These are phyloP conservation scores for Danio albolineatus DNA, from an alignment of 2,797 vertebrate genomes.

Conservation along the genomic window DNA sequence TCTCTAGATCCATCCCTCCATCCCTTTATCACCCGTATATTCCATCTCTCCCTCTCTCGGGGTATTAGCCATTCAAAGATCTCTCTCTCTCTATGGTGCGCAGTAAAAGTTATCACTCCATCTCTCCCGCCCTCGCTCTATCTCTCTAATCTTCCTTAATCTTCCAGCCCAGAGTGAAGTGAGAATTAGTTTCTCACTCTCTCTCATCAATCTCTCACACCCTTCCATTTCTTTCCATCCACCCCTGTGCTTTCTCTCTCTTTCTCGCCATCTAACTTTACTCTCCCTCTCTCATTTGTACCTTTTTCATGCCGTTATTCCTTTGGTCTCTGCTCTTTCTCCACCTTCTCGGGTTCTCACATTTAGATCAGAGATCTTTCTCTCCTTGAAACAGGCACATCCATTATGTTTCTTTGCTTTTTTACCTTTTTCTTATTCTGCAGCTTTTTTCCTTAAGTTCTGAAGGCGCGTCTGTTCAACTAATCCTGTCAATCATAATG, in stretches of 20 bases:
- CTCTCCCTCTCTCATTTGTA: constrained; percentile 68
- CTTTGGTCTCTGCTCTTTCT: constrained; percentile 49
- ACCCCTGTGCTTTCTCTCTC: constrained; percentile 8
- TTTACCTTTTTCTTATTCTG: neutral
- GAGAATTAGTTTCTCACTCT: constrained; percentile 85
- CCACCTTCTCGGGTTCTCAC: constrained; percentile 8
- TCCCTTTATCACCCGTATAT: constrained; percentile 60
- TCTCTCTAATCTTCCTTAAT: constrained; percentile 84
- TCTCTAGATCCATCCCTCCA: constrained; percentile 57
- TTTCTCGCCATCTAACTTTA: constrained; percentile 33
- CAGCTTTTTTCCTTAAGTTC: constrained; percentile 8
- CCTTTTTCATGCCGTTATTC: constrained; percentile 69
- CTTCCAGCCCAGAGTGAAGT: constrained; percentile 83
- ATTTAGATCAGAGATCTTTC: constrained; percentile 24
- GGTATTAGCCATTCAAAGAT: constrained; percentile 67
- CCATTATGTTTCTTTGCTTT: constrained; percentile 2
- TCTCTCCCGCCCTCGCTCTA: constrained; percentile 61
- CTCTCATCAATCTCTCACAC: constrained; percentile 81
- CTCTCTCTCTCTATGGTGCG: constrained; percentile 66
- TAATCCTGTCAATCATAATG: constrained; percentile 2
- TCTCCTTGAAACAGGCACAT: neutral
- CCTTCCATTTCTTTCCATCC: constrained; percentile 42
- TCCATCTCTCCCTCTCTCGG: constrained; percentile 68
- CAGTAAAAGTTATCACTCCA: constrained; percentile 68
- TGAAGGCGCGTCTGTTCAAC: neutral